phyloP scores from a whole-genome alignment of 2,888 invertebrate genomes.

The Pollenia griseotomentosa region DNA sequence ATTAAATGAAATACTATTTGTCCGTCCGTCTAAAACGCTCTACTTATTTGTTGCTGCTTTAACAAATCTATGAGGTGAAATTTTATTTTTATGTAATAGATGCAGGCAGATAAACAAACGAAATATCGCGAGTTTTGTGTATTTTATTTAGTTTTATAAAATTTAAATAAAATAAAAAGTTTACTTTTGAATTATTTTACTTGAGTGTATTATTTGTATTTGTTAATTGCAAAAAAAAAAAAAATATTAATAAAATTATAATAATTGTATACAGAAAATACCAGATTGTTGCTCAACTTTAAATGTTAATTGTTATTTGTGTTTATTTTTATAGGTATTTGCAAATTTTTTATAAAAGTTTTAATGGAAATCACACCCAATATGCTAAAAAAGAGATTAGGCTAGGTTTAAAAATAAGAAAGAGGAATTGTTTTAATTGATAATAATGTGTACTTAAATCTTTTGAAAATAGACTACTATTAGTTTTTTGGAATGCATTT shows the following conservation, averaged over 20 bases:
- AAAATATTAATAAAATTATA: background rate
- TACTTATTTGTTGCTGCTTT: too few species aligned
- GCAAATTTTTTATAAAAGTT: background rate
- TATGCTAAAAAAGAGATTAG: conserved; percentile 1
- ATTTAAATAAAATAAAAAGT: conserved; percentile 17
- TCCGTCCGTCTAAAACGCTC: too few species aligned
- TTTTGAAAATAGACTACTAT: too few species aligned
- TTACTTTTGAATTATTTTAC: conserved; percentile 1
- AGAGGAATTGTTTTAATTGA: background rate
- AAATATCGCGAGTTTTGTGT: conserved; percentile 16
- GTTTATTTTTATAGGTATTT: conserved; percentile 8
- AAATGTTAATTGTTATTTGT: conserved; percentile 4
- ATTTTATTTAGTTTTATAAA: background rate
- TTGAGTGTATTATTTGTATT: too few species aligned
- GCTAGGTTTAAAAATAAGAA: too few species aligned
- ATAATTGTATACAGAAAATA: conserved; percentile 33
- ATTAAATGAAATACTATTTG: too few species aligned
- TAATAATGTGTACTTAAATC: background rate
- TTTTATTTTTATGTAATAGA: background rate
- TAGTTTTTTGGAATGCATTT: too few species aligned
- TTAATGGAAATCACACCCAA: conserved; percentile 20
- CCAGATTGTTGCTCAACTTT: conserved; percentile 20
- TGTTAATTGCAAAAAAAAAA: too few species aligned
- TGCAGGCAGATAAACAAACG: background rate
- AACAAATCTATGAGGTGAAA: too few species aligned